Base-by-base conservation (phyloP, 2,113 vertebrate species). In the Ellobius talpinus region DNA sequence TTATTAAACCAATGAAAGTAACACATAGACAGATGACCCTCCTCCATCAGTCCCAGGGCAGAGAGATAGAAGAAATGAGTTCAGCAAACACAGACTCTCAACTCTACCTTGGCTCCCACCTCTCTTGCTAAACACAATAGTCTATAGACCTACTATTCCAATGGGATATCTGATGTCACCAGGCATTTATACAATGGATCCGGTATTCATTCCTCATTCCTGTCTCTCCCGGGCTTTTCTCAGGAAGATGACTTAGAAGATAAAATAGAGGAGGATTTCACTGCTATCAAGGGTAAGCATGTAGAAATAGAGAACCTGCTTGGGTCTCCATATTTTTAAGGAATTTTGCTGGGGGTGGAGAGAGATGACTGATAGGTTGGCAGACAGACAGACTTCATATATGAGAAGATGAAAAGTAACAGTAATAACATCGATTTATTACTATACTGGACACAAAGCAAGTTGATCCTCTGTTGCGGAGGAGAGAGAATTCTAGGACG, bases 321-420 rank as follows among this genome's bases (percentile, higher is more conserved):
- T 87, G 7, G 94, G 29, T 94, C 47, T 45, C 73, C n/a, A 2
- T 74, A 70, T 78, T 90, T 92, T 96, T 78, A 65, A 91, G 90
- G 21, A 85, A 23, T 95, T 96, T 55, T 93, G 1, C 16, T 76
- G 45, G 5, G 63, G 74, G 4, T 87, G n/a, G 70, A 55, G 31
- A 45, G 45, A 31, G 66, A 36, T 87, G 31, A 50, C 61, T 3
- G 26, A 65, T 42, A 42, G n/a, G 42, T 6, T 61, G 55, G 39
- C 29, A 63, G n/a, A 63, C 2, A 42, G 58, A 85, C 61, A 17
- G 26, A 85, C 23, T 96, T 87, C 61, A 14, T 61, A 93, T 31
- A 45, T 55, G 68, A 36, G 13, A n/a, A 79, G n/a, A 29, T 72
- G n/a, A 21, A 92, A 55, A 55, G 19, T 73, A 61, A 90, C 42